Conservation (phyloP, 2,113 vertebrate genomes). For the Rhabdomys dilectus region DNA sequence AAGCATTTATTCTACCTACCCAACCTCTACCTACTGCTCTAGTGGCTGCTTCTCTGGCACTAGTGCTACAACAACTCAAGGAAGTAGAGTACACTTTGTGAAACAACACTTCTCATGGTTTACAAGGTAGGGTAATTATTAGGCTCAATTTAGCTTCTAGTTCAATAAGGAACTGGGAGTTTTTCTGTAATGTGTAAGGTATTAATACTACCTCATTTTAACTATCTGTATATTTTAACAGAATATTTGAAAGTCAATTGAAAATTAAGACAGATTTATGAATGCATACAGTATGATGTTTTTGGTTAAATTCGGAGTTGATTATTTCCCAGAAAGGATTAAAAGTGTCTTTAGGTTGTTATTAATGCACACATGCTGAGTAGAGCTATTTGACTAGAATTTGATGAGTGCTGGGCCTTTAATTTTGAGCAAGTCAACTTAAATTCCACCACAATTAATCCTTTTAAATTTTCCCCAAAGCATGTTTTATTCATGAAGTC, state of each 20-base stretch:
- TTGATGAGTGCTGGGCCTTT: neutral
- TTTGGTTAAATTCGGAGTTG: slow-evolving; percentile 6
- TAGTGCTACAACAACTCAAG: neutral
- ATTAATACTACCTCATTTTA: neutral
- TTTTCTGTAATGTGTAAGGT: neutral
- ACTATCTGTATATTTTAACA: neutral
- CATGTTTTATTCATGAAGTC: slow-evolving; percentile 59
- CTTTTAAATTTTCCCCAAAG: slow-evolving; percentile 9
- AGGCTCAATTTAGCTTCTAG: neutral
- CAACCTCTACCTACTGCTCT: no score
- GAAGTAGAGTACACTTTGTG: neutral
- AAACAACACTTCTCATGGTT: neutral
- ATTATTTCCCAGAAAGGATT: neutral
- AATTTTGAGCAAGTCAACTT: slow-evolving; percentile 57
- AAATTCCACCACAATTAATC: slow-evolving; percentile 22
- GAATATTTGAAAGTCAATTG: slow-evolving; percentile 3
- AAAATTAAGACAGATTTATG: slow-evolving; percentile 13
- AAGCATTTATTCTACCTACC: no score
- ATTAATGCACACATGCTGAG: slow-evolving; percentile 19
- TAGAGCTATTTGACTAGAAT: slow-evolving; percentile 26
- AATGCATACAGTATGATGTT: neutral
- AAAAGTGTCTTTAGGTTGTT: slow-evolving; percentile 10
- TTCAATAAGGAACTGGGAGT: neutral
- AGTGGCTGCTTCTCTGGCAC: neutral
- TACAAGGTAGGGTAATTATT: neutral